Evolutionary conservation across 2,888 invertebrate genomes (phyloP).

Genomic region (Adela reaumurella): DNA sequence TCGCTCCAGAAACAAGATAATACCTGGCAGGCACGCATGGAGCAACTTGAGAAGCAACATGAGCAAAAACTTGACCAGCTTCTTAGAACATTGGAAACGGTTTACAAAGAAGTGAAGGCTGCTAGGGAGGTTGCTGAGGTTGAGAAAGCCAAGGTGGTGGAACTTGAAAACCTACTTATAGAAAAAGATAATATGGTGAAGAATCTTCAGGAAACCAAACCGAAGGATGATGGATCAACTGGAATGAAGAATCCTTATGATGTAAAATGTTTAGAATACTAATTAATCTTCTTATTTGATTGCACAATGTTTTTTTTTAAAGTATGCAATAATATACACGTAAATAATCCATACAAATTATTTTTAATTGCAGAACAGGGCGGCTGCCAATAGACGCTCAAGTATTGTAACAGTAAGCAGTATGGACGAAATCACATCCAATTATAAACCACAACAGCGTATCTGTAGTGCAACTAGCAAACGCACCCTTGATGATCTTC

Average conservation of each 20-base stretch:
- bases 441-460: too few species aligned
- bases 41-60: slow-evolving; percentile 8
- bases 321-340: too few species aligned
- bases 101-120: neutral
- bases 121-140: neutral
- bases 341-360: too few species aligned
- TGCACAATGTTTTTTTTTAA: too few species aligned
- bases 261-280: too few species aligned
- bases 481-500: slow-evolving; percentile 33
- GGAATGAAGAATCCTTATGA: too few species aligned
- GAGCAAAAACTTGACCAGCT: slow-evolving; percentile 6
- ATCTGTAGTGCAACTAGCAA: slow-evolving; percentile 18
- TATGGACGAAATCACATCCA: too few species aligned
- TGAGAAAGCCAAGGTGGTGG: neutral
- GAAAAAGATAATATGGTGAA: neutral
- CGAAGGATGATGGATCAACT: too few species aligned
- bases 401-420: too few species aligned
- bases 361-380: too few species aligned
- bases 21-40: slow-evolving; percentile 8
- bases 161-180: neutral
- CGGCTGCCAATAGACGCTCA: too few species aligned
- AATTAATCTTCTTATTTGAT: too few species aligned
- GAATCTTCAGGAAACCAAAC: neutral
- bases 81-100: slow-evolving; percentile 4
- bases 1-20: slow-evolving; percentile 10